Percentiles rank a stretch among this genome's conserved stretches.
Evolutionary conservation across 2,113 vertebrate genomes (phyloP).

Genomic region (Daboia siamensis): DNA sequence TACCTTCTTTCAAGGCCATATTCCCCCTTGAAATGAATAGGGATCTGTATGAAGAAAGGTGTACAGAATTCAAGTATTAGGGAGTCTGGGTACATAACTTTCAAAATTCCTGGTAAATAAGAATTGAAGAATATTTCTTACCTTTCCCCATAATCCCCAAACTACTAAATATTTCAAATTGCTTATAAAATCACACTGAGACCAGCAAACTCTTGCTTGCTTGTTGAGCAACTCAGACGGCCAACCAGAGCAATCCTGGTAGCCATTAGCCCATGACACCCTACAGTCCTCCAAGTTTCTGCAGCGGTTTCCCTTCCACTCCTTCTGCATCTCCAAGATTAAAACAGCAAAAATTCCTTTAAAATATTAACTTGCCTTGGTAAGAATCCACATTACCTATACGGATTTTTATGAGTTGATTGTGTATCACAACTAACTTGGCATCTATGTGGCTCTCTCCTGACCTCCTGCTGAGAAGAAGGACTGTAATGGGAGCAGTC

Average conservation of each 20-base stretch:
- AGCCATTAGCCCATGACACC: not conserved
- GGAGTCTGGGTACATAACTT: not conserved
- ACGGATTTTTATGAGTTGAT: conserved; percentile 49
- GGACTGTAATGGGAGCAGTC: not conserved
- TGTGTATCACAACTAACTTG: conserved; percentile 29
- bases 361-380: conserved; percentile 39
- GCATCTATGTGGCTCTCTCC: conserved; percentile 1
- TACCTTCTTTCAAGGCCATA: not conserved
- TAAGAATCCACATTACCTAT: conserved; percentile 34
- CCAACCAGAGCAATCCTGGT: not conserved
- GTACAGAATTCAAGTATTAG: not conserved
- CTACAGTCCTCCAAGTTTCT: not conserved
- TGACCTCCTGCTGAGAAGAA: conserved; percentile 44
- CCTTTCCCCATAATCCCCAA: not conserved
- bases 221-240: not conserved
- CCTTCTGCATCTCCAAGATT: not conserved
- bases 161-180: not conserved
- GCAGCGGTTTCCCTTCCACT: conserved; percentile 3
- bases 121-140: not conserved
- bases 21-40: not conserved
- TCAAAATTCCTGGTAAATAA: not conserved
- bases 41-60: too few relatives aligned
- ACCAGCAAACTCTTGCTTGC: not conserved
- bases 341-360: conserved; percentile 27
- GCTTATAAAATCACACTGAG: conserved; percentile 7